Conservation (phyloP, 2,888 invertebrate genomes). For the Pediacus dermestoides region DNA sequence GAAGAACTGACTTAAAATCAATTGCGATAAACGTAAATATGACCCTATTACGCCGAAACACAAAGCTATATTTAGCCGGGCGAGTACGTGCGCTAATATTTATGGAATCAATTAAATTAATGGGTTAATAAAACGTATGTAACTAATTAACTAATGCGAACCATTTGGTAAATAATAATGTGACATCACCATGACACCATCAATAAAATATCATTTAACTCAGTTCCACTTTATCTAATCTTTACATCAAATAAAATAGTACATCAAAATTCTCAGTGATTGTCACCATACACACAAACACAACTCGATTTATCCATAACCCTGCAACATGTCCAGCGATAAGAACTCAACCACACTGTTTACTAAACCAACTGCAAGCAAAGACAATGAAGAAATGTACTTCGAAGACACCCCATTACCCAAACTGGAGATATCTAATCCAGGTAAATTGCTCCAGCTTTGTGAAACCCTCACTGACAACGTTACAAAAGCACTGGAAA, state of each 20-base stretch:
- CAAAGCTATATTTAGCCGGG: no score
- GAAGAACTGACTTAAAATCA: no score
- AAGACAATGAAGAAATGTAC: conserved; percentile 17
- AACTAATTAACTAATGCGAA: conserved; percentile 29
- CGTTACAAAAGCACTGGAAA: conserved; percentile 53
- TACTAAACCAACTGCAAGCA: no score
- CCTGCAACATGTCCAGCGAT: not conserved
- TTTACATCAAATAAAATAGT: conserved; percentile 18
- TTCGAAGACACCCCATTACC: conserved; percentile 26
- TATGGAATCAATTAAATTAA: conserved; percentile 37
- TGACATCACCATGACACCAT: conserved; percentile 35
- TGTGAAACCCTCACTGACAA: conserved; percentile 54
- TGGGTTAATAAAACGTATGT: conserved; percentile 27
- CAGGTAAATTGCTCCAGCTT: conserved; percentile 56
- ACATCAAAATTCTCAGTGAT: conserved; percentile 30
- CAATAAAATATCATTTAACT: conserved; percentile 29
- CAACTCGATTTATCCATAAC: no score
- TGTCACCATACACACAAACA: conserved; percentile 11
- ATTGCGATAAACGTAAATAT: no score
- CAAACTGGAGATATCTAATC: conserved; percentile 54
- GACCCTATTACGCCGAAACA: no score
- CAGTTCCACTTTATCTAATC: conserved; percentile 33
- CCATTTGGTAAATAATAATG: conserved; percentile 35
- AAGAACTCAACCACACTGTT: no score
- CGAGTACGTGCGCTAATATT: no score